phyloP scores from a whole-genome alignment of 1,140 invertebrate genomes.

The Heliconius nattereri region DNA sequence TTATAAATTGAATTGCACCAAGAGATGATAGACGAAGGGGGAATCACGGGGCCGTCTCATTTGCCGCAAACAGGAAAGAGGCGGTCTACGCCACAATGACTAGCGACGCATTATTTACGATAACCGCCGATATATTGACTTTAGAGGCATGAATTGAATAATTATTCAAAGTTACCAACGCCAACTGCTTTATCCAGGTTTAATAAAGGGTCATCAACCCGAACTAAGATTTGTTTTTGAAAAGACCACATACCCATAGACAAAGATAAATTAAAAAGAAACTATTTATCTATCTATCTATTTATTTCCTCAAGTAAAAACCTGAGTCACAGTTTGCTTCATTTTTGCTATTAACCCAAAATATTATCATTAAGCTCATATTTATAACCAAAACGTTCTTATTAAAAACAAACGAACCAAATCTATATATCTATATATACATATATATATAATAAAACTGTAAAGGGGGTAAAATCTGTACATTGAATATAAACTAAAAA shows the following conservation, averaged over 20 bases:
- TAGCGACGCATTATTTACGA: slow-evolving; percentile 55
- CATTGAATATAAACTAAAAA: too few species aligned
- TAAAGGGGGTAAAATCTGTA: too few species aligned
- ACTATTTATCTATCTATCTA: too few species aligned
- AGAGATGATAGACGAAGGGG: slow-evolving; percentile 41
- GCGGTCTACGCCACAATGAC: slow-evolving; percentile 60
- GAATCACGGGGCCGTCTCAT: slow-evolving; percentile 62
- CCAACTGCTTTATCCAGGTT: background rate
- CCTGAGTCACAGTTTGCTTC: too few species aligned
- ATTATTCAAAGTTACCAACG: slow-evolving; percentile 27
- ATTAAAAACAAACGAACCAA: background rate
- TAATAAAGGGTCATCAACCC: background rate
- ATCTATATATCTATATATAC: too few species aligned
- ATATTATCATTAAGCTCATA: background rate
- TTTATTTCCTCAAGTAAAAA: too few species aligned
- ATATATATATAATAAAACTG: too few species aligned
- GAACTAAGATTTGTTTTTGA: background rate
- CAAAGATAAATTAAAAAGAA: background rate
- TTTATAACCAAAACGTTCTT: background rate
- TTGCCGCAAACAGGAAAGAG: slow-evolving; percentile 72
- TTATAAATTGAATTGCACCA: slow-evolving; percentile 9
- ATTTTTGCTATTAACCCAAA: too few species aligned
- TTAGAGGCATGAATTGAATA: slow-evolving; percentile 34
- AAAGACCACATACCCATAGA: background rate
- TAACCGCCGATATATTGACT: slow-evolving; percentile 54